These are phyloP conservation scores for Panonychus citri DNA, from an alignment of 1,140 invertebrate species.

Conservation along the genomic window DNA sequence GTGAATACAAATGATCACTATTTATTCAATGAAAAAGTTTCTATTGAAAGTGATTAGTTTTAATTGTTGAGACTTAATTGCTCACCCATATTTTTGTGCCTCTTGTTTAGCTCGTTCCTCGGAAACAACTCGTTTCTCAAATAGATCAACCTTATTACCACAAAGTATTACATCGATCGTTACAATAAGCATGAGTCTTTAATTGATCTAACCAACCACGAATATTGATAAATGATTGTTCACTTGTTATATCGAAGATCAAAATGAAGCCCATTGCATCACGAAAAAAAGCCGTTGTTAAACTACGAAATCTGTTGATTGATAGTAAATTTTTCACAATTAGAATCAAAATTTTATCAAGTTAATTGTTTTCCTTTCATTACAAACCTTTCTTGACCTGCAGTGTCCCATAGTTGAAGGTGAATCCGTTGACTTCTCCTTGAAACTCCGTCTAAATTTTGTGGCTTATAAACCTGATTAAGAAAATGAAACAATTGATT, in stretches of 20 bases:
- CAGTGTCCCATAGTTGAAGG: constrained; percentile 85
- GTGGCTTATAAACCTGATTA: constrained; percentile 45
- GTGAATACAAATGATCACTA: too few species aligned
- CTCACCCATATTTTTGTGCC: constrained; percentile 48
- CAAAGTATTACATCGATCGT: constrained; percentile 82
- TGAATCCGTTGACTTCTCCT: constrained; percentile 62
- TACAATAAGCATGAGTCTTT: constrained; percentile 74
- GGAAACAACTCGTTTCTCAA: constrained; percentile 48
- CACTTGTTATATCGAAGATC: constrained; percentile 84
- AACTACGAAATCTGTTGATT: constrained; percentile 53
- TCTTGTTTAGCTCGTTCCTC: constrained; percentile 53
- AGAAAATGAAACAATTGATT: not conserved
- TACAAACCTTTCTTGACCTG: constrained; percentile 27
- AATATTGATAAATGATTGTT: constrained; percentile 82
- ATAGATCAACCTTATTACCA: constrained; percentile 78
- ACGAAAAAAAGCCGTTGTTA: constrained; percentile 88
- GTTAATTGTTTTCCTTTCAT: not conserved
- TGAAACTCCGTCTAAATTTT: constrained; percentile 25
- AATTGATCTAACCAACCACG: constrained; percentile 87
- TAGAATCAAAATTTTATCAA: too few species aligned
- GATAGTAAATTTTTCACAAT: too few species aligned
- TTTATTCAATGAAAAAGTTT: too few species aligned
- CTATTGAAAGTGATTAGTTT: too few species aligned
- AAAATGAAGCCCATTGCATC: constrained; percentile 96
- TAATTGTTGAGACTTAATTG: too few species aligned